Conservation (phyloP, 2,888 invertebrate species). For the Panzeria rudis region DNA sequence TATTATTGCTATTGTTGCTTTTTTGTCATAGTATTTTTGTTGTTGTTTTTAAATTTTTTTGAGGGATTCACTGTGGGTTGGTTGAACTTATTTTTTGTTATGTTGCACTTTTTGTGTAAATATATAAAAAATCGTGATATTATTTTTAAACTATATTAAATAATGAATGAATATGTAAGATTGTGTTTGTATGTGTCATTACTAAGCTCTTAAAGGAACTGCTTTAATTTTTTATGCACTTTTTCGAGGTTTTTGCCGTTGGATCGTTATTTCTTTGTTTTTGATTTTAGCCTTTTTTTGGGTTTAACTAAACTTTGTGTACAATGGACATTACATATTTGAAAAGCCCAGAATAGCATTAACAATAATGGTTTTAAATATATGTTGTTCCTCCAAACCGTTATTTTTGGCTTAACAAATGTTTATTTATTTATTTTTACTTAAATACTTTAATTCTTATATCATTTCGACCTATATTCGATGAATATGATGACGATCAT, state of each 20-base stretch:
- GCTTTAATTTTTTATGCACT: conserved; percentile 37
- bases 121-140: conserved; percentile 66
- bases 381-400: conserved; percentile 65
- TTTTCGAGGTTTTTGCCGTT: neutral
- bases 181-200: neutral
- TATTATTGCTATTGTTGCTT: conserved; percentile 36
- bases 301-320: conserved; percentile 13
- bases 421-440: conserved; percentile 50
- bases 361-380: conserved; percentile 41
- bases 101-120: conserved; percentile 21
- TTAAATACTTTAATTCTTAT: conserved; percentile 71
- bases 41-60: conserved; percentile 41
- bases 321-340: conserved; percentile 23
- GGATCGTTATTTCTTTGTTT: neutral
- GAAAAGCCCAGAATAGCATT: conserved; percentile 45
- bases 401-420: conserved; percentile 67
- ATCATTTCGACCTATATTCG: conserved; percentile 72
- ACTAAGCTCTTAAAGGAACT: conserved; percentile 39
- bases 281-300: conserved; percentile 28
- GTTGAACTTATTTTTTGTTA: conserved; percentile 36
- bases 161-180: conserved; percentile 48
- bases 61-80: conserved; percentile 70
- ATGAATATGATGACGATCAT: conserved; percentile 60
- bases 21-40: conserved; percentile 20
- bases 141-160: conserved; percentile 57